These are phyloP conservation scores for Dicyrtomina minuta DNA, from an alignment of 2,888 invertebrate genomes.

Conservation along the genomic window DNA sequence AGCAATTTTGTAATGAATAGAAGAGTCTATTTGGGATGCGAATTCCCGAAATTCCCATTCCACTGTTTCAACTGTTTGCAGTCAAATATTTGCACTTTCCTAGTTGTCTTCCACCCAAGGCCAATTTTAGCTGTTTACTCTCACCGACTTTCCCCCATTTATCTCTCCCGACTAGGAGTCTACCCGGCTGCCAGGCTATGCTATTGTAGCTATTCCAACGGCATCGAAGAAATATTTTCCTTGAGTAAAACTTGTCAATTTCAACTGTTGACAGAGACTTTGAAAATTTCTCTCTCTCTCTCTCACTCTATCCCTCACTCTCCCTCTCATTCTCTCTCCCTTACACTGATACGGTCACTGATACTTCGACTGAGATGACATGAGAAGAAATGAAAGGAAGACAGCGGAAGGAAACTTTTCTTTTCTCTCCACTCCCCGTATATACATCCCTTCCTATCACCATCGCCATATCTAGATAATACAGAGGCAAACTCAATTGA, in stretches of 20 bases:
- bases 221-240: constrained; percentile 14
- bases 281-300: constrained; percentile 6
- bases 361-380: too few species aligned
- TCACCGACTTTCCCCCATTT: constrained; percentile 22
- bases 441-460: too few species aligned
- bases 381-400: too few species aligned
- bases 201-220: background rate
- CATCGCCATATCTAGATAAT: too few species aligned
- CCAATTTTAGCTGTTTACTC: constrained; percentile 23
- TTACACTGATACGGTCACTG: too few species aligned
- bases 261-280: constrained; percentile 19
- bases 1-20: background rate
- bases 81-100: constrained; percentile 21
- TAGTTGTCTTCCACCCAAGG: constrained; percentile 19
- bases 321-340: background rate
- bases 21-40: constrained; percentile 4
- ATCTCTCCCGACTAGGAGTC: background rate
- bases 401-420: too few species aligned
- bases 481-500: too few species aligned
- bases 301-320: too few species aligned
- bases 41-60: constrained; percentile 4
- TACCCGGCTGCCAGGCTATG: background rate
- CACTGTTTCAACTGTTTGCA: constrained; percentile 16
- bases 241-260: constrained; percentile 25
- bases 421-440: too few species aligned